These are phyloP conservation scores for Chironomus riparius DNA, from an alignment of 2,888 invertebrate genomes.

Conservation along the genomic window DNA sequence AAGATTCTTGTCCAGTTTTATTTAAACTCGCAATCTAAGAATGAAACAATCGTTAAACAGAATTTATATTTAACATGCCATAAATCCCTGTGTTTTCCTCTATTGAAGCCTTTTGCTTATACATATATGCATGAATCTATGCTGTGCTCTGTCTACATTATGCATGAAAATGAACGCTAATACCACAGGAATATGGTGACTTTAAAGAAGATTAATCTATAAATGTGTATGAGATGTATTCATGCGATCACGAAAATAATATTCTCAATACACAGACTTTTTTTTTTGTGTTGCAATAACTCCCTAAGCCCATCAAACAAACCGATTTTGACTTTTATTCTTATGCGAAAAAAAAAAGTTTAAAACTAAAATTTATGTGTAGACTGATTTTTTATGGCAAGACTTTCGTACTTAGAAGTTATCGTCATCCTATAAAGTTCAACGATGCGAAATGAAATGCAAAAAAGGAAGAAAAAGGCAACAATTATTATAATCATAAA, in stretches of 20 bases:
- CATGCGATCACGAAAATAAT: not conserved
- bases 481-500: slow-evolving; percentile 24
- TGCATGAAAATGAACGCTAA: not conserved
- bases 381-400: too few relatives aligned
- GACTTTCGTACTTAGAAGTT: not conserved
- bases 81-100: not conserved
- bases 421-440: not conserved
- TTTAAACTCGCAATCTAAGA: not conserved
- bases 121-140: not conserved
- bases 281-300: not conserved
- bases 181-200: not conserved
- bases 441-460: not conserved
- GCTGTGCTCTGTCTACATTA: not conserved
- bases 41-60: not conserved
- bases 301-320: not conserved
- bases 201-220: slow-evolving; percentile 13
- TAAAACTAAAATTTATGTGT: not conserved
- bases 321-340: slow-evolving; percentile 1
- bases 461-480: not conserved
- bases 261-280: not conserved
- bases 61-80: slow-evolving; percentile 1
- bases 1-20: too few relatives aligned
- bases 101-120: not conserved
- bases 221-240: not conserved
- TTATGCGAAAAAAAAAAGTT: not conserved